Evolutionary conservation across 2,113 vertebrate species (phyloP).

Genomic region (Catharus fuscescens): DNA sequence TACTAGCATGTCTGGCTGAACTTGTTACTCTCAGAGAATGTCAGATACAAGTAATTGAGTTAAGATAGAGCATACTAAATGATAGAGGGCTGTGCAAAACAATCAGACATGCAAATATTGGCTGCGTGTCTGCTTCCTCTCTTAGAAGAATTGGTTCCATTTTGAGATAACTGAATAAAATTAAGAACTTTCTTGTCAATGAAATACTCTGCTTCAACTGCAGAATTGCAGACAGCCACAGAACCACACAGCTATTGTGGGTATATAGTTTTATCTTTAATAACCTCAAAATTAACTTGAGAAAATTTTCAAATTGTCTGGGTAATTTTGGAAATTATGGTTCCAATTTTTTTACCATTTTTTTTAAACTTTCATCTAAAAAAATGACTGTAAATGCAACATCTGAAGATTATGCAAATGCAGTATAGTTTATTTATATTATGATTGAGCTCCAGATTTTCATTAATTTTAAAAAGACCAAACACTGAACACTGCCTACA

Average conservation of each 20-base stretch:
- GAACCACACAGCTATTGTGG: background rate
- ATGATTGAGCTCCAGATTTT: background rate
- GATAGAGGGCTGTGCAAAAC: background rate
- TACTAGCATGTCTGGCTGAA: background rate
- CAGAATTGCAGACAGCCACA: background rate
- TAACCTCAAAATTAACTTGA: background rate
- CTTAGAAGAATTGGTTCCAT: background rate
- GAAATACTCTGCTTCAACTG: background rate
- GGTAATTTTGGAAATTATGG: background rate
- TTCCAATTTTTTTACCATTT: rapidly evolving
- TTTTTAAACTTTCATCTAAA: background rate
- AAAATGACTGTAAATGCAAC: background rate
- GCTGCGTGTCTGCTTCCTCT: background rate
- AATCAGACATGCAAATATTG: background rate
- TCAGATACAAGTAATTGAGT: background rate
- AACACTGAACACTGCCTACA: background rate
- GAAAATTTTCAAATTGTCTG: background rate
- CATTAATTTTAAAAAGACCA: background rate
- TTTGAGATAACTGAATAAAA: background rate
- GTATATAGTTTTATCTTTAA: background rate
- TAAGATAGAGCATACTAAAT: background rate
- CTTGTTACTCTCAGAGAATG: background rate
- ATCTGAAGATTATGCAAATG: background rate
- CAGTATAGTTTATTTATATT: background rate
- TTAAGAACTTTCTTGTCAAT: background rate